phyloP scores from a whole-genome alignment of 1,140 invertebrate genomes.

The Streblospio benedicti region DNA sequence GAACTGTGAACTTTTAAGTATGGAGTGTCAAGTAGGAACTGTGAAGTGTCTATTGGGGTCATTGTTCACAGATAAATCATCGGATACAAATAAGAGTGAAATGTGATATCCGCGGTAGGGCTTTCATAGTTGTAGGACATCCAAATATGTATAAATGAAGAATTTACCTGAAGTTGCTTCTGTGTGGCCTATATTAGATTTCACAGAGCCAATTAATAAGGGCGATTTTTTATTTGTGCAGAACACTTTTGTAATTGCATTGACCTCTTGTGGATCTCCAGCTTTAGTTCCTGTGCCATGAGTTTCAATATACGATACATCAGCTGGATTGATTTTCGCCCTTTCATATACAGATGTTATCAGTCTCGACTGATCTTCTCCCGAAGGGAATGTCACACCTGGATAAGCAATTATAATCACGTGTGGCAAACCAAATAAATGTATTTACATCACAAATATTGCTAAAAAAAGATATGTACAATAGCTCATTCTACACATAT shows the following conservation, averaged over 20 bases:
- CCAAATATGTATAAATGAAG: no score
- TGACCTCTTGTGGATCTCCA: conserved; percentile 93
- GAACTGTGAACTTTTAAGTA: no score
- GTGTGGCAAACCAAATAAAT: no score
- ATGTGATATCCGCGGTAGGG: no score
- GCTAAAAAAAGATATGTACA: not conserved
- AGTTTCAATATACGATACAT: conserved; percentile 82
- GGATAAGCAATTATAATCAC: no score
- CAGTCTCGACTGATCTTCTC: conserved; percentile 73
- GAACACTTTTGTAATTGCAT: conserved; percentile 85
- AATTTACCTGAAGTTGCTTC: conserved; percentile 73
- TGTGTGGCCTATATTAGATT: conserved; percentile 95
- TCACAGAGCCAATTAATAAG: conserved; percentile 84
- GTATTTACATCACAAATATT: not conserved
- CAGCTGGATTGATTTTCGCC: conserved; percentile 65
- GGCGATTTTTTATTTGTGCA: conserved; percentile 64
- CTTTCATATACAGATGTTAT: conserved; percentile 76
- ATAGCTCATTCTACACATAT: not conserved
- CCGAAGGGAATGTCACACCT: conserved; percentile 63
- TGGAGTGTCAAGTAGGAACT: no score
- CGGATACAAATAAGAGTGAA: no score
- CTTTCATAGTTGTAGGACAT: no score
- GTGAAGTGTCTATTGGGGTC: no score
- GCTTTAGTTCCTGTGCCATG: conserved; percentile 85
- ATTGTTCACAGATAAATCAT: no score